Evolutionary conservation across 2,113 vertebrate species (phyloP), one percentile per base, ranked within the genome.

Genomic region (Chloropsis hardwickii): DNA sequence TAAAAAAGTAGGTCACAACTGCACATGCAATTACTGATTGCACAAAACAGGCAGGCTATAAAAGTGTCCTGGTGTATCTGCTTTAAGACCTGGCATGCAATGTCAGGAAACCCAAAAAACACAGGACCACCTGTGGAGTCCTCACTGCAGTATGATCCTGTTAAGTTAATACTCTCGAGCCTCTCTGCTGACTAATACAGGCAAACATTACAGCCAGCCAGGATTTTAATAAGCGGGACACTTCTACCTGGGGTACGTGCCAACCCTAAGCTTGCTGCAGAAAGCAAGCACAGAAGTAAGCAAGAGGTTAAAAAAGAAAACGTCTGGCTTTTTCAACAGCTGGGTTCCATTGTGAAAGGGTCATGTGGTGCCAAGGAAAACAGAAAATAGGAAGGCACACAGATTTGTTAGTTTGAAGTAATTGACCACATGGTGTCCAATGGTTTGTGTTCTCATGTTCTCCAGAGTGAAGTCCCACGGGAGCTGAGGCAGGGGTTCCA

Each of bases 381-480:
- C 97, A 98, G 92, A 97, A 98, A 98, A 98, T 97, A 97, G 92
- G 87, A 98, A 98, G 97, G 98, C 97, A 89, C 96, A 97, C 92
- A 98, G 97, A 97, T 98, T 98, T 98, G 98, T 98, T 98, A 98
- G 98, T 98, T 97, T 98, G 98, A 98, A 98, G 97, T 98, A 98
- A 98, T 97, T 97, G 98, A 98, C 98, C 98, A 98, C 98, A 98
- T 98, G 98, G 97, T 98, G 96, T 98, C 97, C 97, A 97, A 92
- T 91, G 94, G 96, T 97, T 98, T 97, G 97, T 98, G 97, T 98
- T 98, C 98, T 98, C 97, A 97, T 98, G 98, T 98, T 98, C 98
- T 97, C 98, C 95, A 97, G 97, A 98, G 97, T 69, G 80, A 97
- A 97, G 98, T 98, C 99, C 98, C 98, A 95, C 5, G 98, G 98